phyloP scores from a whole-genome alignment of 2,113 vertebrate species.

The Piprites chloris region DNA sequence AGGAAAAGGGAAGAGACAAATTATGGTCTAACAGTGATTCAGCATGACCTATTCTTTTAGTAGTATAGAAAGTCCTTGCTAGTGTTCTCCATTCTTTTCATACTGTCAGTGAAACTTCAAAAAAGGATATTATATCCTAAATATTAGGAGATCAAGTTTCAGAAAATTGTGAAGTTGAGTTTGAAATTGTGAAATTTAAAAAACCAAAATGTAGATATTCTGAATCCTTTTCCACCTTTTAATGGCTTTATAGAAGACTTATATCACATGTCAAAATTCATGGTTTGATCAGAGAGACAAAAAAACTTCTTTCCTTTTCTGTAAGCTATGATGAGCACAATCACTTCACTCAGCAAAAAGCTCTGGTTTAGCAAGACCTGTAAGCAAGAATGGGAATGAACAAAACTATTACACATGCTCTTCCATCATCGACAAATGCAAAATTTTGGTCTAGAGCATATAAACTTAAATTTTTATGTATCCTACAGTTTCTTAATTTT shows the following conservation, averaged over 20 bases:
- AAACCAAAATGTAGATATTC: neutral
- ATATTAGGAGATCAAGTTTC: neutral
- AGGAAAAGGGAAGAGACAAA: neutral
- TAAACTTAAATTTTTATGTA: neutral
- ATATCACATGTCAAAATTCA: neutral
- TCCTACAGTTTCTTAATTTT: neutral
- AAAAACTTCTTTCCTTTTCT: neutral
- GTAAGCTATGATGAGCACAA: neutral
- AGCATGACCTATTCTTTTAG: neutral
- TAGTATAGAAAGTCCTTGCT: neutral
- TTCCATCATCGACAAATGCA: accelerated
- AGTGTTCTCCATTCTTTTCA: neutral
- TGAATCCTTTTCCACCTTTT: neutral
- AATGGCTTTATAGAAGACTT: neutral
- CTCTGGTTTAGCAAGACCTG: neutral
- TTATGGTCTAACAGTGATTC: neutral
- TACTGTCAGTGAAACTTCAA: neutral
- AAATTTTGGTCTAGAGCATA: neutral
- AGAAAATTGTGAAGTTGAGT: neutral
- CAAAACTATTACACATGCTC: neutral
- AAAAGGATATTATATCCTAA: neutral
- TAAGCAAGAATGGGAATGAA: neutral
- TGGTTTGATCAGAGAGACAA: neutral
- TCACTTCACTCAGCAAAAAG: neutral
- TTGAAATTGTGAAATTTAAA: neutral